Percentiles rank a stretch among this genome's conserved stretches.
These are phyloP conservation scores for Polyergus mexicanus DNA, from an alignment of 1,140 invertebrate genomes.

Conservation along the genomic window DNA sequence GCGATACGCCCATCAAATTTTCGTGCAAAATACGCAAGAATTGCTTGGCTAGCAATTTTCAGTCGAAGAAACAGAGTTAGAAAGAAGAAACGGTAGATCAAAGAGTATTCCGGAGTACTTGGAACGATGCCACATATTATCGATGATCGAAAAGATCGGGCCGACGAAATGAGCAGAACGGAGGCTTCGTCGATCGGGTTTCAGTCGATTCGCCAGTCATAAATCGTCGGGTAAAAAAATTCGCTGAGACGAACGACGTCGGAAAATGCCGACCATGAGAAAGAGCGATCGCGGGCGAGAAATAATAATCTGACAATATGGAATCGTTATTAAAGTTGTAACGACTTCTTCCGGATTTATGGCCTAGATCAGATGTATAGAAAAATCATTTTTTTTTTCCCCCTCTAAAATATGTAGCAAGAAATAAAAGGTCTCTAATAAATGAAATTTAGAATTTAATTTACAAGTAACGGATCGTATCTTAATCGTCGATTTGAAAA, in stretches of 20 bases:
- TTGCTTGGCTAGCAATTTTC: constrained; percentile 25
- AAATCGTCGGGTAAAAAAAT: constrained; percentile 58
- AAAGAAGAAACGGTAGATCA: constrained; percentile 43
- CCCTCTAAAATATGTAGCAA: too few species aligned
- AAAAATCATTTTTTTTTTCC: too few species aligned
- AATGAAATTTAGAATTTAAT: too few species aligned
- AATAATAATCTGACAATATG: constrained; percentile 55
- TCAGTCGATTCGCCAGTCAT: constrained; percentile 45
- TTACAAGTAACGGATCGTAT: too few species aligned
- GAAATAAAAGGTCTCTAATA: too few species aligned
- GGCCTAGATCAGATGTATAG: not conserved
- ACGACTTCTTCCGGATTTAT: constrained; percentile 30
- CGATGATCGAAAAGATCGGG: constrained; percentile 59
- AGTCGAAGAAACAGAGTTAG: constrained; percentile 30
- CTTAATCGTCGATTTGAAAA: not conserved
- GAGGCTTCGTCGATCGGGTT: constrained; percentile 21
- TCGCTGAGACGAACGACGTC: constrained; percentile 49
- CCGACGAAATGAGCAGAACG: constrained; percentile 28
- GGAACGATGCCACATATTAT: constrained; percentile 60
- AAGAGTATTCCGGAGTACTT: constrained; percentile 33
- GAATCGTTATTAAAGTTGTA: constrained; percentile 29
- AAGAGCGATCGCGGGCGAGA: constrained; percentile 47
- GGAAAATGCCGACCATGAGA: constrained; percentile 40
- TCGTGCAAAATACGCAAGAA: constrained; percentile 6
- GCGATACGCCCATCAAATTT: not conserved